These are phyloP conservation scores for Enteromius fasciolatus DNA, from an alignment of 2,797 vertebrate species.

Conservation along the genomic window DNA sequence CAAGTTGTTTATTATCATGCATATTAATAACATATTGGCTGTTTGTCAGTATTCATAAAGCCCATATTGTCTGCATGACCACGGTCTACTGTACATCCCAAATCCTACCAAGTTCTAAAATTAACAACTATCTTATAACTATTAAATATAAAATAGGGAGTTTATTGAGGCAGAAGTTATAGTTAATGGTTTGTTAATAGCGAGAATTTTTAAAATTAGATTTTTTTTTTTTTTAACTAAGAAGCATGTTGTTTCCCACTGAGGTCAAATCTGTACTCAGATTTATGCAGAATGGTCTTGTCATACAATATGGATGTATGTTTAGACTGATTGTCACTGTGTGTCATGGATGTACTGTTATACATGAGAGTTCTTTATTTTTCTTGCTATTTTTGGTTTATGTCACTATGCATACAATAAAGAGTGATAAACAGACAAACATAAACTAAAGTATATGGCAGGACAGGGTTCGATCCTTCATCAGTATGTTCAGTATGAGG, in stretches of 20 bases:
- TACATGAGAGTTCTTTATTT: not conserved
- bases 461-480: not conserved
- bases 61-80: no score
- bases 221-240: not conserved
- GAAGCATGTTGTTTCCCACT: not conserved
- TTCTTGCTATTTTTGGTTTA: conserved; percentile 14
- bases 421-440: not conserved
- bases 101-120: no score
- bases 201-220: not conserved
- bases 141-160: not conserved
- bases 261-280: conserved; percentile 4
- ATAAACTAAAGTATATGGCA: not conserved
- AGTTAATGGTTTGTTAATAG: not conserved
- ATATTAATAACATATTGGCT: no score
- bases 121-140: not conserved
- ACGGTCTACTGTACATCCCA: no score
- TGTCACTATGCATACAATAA: conserved; percentile 11
- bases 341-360: conserved; percentile 4
- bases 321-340: conserved; percentile 4
- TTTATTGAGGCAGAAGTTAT: not conserved
- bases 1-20: no score
- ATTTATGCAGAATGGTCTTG: conserved; percentile 8
- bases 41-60: no score
- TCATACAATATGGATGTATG: not conserved
- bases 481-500: conserved; percentile 47